Evolutionary conservation across 35 echinoderm and acorn worm genomes (phyloP).

Genomic region (Stichopus chloronotus): DNA sequence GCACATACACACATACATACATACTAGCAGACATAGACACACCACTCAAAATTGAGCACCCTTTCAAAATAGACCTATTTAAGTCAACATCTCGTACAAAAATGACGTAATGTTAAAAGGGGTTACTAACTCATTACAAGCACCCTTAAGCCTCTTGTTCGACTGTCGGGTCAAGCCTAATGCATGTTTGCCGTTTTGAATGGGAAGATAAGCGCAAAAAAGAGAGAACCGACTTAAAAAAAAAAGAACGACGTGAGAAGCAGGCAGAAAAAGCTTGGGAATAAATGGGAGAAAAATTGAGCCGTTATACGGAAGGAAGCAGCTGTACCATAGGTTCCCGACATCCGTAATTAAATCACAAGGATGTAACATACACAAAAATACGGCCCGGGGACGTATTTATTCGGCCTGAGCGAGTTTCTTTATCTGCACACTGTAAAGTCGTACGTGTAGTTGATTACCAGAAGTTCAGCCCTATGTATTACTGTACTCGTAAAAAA

Average conservation of each 20-base stretch:
- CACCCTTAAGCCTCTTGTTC: background rate
- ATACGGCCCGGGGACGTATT: slow-evolving; percentile 46
- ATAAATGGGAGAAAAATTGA: slow-evolving; percentile 51
- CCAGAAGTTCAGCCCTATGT: slow-evolving; percentile 10
- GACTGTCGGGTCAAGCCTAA: slow-evolving; percentile 6
- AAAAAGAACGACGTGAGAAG: background rate
- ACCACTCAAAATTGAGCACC: too few species aligned
- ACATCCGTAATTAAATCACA: slow-evolving; percentile 60
- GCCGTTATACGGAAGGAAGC: slow-evolving; percentile 47
- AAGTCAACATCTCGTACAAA: too few species aligned
- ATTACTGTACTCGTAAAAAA: slow-evolving; percentile 27
- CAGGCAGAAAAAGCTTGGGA: slow-evolving; percentile 13
- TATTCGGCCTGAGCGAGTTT: slow-evolving; percentile 24
- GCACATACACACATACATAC: too few species aligned
- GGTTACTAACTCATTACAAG: background rate
- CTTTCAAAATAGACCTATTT: too few species aligned
- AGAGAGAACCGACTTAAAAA: background rate
- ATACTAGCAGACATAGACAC: too few species aligned
- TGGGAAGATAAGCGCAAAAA: background rate
- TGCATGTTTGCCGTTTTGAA: slow-evolving; percentile 34
- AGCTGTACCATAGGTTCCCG: slow-evolving; percentile 39
- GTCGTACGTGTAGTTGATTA: slow-evolving; percentile 36
- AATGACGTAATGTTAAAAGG: slow-evolving; percentile 7
- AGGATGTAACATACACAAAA: slow-evolving; percentile 41
- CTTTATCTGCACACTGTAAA: background rate